Evolutionary conservation across 2,888 invertebrate genomes (phyloP), one percentile per base, ranked within the genome.

Genomic region (Hemistola chrysoprasaria): DNA sequence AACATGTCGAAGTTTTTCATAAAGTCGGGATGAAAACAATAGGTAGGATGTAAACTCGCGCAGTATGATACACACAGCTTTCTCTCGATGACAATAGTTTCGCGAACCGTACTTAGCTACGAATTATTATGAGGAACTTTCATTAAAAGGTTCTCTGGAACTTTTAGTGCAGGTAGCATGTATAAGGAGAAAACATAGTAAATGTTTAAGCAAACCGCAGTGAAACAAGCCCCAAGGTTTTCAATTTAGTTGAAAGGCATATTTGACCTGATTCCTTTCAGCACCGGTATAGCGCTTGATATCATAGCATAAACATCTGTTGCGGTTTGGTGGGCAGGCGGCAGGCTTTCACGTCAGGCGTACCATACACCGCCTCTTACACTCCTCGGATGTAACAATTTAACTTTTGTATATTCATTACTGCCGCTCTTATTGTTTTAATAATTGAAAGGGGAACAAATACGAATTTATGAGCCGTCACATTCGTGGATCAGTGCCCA

Each of bases 1-100:
- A 67, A 67, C 65, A 64, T 68, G 59, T 62, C 67, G 62, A 75
- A 75, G 67, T 73, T 73, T 77, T 78, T 78, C 78, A 78, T 71
- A 70, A 64, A 67, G 59, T 52, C 52, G 37, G 48, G 26, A 20
- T 58, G 59, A 64, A 70, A 73, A 81, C 83, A 83, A 81, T 51
- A 43, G 37, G 28, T 37, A 29, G 30, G 65, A 68, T 71, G 74
- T 73, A 71, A 70, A 69, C 59, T 16, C 64, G 54, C 70, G 62
- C 45, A 25, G 38, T 16, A 26, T 29, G 29, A 70, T 68, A 63
- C 63, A 72, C 61, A 62, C 64, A 68, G 65, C 65, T 66, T 68
- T 57, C 51, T 54, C 45, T 38, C 16, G 26, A 36, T 38, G 58
- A 65, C 64, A 67, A 67, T 61, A 53, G 59, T 53, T 57, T 53